Percentiles rank a stretch among this genome's conserved stretches.
phyloP scores from a whole-genome alignment of 1,140 invertebrate species.

The Himalopsyche phryganea region DNA sequence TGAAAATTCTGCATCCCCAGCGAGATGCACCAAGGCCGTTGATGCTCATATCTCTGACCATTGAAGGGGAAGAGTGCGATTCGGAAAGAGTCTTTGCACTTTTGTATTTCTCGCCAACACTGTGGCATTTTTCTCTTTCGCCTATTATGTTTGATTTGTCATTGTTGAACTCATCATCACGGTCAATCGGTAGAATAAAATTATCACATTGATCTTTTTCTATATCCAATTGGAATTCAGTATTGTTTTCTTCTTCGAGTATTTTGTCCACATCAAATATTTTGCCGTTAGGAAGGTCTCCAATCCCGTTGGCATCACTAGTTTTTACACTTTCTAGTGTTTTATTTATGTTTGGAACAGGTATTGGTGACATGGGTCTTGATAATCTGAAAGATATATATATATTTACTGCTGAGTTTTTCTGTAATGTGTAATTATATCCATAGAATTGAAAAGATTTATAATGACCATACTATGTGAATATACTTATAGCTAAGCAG shows the following conservation, averaged over 20 bases:
- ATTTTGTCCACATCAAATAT: constrained; percentile 30
- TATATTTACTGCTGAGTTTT: too few relatives aligned
- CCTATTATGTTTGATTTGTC: constrained; percentile 19
- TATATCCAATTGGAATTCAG: not conserved
- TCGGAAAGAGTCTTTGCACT: constrained; percentile 42
- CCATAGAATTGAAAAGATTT: too few relatives aligned
- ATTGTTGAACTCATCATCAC: constrained; percentile 5
- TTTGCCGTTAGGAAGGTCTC: constrained; percentile 40
- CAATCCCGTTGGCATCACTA: constrained; percentile 39
- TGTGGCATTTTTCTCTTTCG: constrained; percentile 49
- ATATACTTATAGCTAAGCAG: too few relatives aligned
- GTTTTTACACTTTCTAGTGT: constrained; percentile 37
- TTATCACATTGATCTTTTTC: constrained; percentile 10
- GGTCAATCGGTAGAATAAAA: not conserved
- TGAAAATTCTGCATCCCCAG: constrained; percentile 62
- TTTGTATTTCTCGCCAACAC: constrained; percentile 51
- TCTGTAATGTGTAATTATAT: too few relatives aligned
- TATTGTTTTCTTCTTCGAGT: constrained; percentile 15
- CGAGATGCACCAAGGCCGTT: constrained; percentile 49
- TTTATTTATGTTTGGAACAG: constrained; percentile 54
- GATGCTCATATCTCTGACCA: constrained; percentile 53
- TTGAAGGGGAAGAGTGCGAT: constrained; percentile 48
- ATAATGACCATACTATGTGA: too few relatives aligned
- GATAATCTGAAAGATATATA: constrained; percentile 58
- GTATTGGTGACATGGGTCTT: constrained; percentile 75